These are phyloP conservation scores for Microchirus variegatus DNA, from an alignment of 2,797 vertebrate genomes.

Conservation along the genomic window DNA sequence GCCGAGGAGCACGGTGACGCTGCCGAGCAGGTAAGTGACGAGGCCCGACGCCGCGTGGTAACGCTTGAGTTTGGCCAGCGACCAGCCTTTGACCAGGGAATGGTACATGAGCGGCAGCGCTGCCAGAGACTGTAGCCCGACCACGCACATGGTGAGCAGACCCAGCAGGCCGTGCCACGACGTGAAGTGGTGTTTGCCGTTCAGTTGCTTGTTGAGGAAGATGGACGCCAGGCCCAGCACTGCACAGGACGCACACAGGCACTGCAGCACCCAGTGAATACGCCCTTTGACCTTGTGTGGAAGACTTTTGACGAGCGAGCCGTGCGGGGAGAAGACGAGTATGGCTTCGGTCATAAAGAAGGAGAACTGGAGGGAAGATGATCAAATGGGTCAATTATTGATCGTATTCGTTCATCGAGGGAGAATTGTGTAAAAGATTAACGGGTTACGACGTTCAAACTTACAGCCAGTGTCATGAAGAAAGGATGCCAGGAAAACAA, in stretches of 20 bases:
- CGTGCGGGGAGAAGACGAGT: conserved; percentile 91
- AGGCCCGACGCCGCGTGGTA: conserved; percentile 93
- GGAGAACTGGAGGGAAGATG: conserved; percentile 84
- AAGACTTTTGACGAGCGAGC: conserved; percentile 82
- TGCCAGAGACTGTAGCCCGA: conserved; percentile 82
- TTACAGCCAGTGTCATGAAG: conserved; percentile 94
- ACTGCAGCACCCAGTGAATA: conserved; percentile 91
- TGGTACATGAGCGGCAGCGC: conserved; percentile 88
- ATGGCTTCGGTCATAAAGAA: conserved; percentile 96
- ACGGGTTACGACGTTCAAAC: conserved; percentile 43
- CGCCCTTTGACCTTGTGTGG: conserved; percentile 89
- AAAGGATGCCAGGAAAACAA: conserved; percentile 97
- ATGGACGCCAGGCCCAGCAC: conserved; percentile 86
- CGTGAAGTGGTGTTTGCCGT: conserved; percentile 88
- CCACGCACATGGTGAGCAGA: conserved; percentile 82
- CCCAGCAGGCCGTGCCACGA: conserved; percentile 92
- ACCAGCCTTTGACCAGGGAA: conserved; percentile 90
- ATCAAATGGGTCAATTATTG: neutral
- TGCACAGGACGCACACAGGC: conserved; percentile 84
- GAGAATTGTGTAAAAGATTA: neutral
- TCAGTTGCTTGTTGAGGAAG: conserved; percentile 89
- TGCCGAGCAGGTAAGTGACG: conserved; percentile 89
- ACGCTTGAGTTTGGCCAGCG: conserved; percentile 90
- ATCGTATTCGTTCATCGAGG: neutral
- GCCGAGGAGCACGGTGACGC: conserved; percentile 88